Conservation (phyloP, 2,113 vertebrate genomes). For the Equus quagga region DNA sequence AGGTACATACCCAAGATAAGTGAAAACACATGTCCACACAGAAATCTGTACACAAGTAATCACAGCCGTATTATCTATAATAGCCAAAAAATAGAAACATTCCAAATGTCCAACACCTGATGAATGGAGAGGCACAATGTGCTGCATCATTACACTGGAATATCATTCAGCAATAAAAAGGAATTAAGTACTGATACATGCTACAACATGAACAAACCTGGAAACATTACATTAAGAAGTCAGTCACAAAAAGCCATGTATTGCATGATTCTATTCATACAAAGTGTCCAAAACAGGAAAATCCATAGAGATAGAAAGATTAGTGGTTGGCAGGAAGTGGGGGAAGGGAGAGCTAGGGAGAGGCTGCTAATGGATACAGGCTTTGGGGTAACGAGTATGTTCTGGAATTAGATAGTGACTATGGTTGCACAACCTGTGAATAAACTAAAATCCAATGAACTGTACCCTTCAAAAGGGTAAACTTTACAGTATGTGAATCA, state of each 20-base stretch:
- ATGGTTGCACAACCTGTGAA: neutral
- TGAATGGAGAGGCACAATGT: neutral
- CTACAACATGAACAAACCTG: neutral
- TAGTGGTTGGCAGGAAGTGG: neutral
- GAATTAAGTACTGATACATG: neutral
- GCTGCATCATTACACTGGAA: neutral
- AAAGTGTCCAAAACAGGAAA: neutral
- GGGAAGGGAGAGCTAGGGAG: neutral
- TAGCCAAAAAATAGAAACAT: neutral
- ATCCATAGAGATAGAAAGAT: neutral
- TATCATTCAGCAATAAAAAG: conserved; percentile 24
- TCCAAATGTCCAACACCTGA: conserved; percentile 7
- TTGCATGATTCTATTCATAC: neutral
- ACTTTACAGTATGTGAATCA: neutral
- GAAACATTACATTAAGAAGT: neutral
- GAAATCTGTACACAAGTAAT: neutral
- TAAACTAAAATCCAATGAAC: conserved; percentile 3
- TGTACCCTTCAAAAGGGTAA: neutral
- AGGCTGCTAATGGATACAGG: neutral
- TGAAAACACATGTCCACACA: neutral
- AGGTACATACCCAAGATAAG: neutral
- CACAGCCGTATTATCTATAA: neutral
- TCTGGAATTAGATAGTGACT: neutral
- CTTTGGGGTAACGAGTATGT: neutral
- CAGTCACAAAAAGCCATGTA: neutral